A percentile compares a stretch with the other conserved stretches of the same genome.
These are phyloP conservation scores for Chroicocephalus ridibundus DNA, from an alignment of 2,113 vertebrate species.

Conservation along the genomic window DNA sequence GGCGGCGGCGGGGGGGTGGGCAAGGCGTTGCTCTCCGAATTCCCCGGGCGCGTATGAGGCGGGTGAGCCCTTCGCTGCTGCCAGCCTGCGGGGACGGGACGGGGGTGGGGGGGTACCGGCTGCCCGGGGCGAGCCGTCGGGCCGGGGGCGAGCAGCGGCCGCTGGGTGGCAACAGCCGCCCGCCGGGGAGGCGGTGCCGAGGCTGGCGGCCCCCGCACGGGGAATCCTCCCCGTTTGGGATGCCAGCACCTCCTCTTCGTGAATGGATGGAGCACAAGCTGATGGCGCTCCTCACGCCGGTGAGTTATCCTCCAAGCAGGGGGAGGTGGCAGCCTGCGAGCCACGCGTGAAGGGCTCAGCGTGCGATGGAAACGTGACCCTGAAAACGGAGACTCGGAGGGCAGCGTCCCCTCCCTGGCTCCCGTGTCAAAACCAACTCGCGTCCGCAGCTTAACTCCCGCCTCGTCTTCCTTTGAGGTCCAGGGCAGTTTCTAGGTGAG, in stretches of 20 bases:
- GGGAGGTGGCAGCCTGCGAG: neutral
- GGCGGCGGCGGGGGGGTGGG: neutral
- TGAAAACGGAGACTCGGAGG: neutral
- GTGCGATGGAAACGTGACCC: neutral
- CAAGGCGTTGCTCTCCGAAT: neutral
- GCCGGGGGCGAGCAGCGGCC: neutral
- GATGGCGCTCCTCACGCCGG: too few relatives aligned
- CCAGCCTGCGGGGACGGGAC: neutral
- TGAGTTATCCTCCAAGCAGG: neutral
- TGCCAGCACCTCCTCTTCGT: neutral
- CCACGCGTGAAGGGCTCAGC: neutral
- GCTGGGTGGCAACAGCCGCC: constrained; percentile 49
- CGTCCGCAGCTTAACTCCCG: neutral
- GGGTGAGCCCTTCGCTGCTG: neutral
- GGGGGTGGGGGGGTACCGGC: neutral
- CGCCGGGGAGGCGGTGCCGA: neutral
- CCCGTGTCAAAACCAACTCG: neutral
- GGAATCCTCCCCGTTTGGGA: neutral
- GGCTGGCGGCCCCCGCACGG: too few relatives aligned
- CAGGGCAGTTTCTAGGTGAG: neutral
- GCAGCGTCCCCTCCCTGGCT: neutral
- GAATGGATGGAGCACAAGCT: neutral
- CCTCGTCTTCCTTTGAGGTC: neutral
- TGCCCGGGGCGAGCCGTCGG: neutral
- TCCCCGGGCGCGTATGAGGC: neutral